Base-by-base conservation (phyloP, 2,113 vertebrate genomes). In the Boleophthalmus pectinirostris region DNA sequence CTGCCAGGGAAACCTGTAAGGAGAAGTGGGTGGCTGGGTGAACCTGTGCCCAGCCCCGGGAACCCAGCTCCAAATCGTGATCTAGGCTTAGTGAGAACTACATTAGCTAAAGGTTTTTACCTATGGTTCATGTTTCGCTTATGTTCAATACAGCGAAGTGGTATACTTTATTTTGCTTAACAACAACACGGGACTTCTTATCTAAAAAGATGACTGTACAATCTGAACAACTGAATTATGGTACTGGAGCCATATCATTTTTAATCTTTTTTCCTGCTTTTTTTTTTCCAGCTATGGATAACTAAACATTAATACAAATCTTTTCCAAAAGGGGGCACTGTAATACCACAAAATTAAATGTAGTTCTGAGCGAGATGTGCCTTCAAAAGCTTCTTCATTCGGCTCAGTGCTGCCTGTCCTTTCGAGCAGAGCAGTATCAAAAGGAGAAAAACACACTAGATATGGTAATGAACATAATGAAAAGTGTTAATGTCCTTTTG, bases 261-360 rank as follows among this genome's bases (percentile, higher is more conserved):
- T 4, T 16, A 20, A 51, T 24, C 3, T 23, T 56, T 21, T n/a
- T 20, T 7, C 49, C 18, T 56, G 54, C 54, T 58, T 58, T 0
- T 54, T 54, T 54, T 54, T 54, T 20, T 54, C n/a, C n/a, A n/a
- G 49, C n/a, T 21, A 54, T 21, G 10, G 51, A 54, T 7, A 9
- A 21, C n/a, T 54, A 18, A 54, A n/a, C 51, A 54, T 54, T 11
- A 21, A 54, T 54, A 54, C 16, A 51, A 16, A 54, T 54, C 18
- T 15, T 24, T 35, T 58, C 77, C 92, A 91, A 47, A 84, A 91
- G 90, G 78, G 89, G 90, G 87, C 78, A 85, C 82, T 89, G 35
- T 61, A 80, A 78, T 64, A 85, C 84, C 84, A 77, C 58, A 16
- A 20, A 72, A 73, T 68, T 56, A 49, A 68, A 45, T 70, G 33